Evolutionary conservation across 2,888 invertebrate species (phyloP), one percentile per base, ranked within the genome.

Genomic region (Pristionchus maxplancki): DNA sequence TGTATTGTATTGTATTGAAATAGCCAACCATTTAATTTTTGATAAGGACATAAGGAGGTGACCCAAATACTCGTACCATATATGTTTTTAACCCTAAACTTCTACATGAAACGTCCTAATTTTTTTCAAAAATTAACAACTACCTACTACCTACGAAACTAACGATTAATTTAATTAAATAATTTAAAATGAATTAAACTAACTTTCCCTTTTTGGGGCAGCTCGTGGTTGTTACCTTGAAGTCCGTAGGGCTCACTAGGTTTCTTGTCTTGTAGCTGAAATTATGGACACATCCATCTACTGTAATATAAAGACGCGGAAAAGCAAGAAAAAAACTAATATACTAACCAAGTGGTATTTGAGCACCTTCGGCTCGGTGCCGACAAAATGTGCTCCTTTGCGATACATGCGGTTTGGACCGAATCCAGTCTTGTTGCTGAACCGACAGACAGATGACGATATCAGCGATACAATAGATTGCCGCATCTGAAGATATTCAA

Each of bases 261-360:
- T 88, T 93, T 94, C 83, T 94, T 94, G 85, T 94, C 92, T 90
- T 92, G 93, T 3, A 94, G 87, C 94, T 94, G 84, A 89, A 93
- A 86, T 44, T n/a, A 40, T 37, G 34, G 37, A 17, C 31, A 67
- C 0, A 74, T 74, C 34, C 28, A 64, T 2, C n/a, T 31, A 28
- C 31, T 67, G 17, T 67, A 50, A 50, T 17, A 5, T 13, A 62
- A 62, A 28, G 6, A 11, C 24, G n/a, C n/a, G 11, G 44, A 44
- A 44, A 64, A 64, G 64, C 6, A 64, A 64, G 44, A 44, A 44
- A 44, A 44, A 9, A 11, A 44, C 6, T 44, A 44, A 9, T 4
- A n/a, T 37, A 89, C 90, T 84, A 87, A 92, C 94, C 88, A 93
- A 81, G 86, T 94, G 94, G 89, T 94, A 94, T 86, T 94, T 94